A percentile compares a stretch with the other conserved stretches of the same genome.
phyloP scores from a whole-genome alignment of 2,113 vertebrate species.

The Pygoscelis adeliae region DNA sequence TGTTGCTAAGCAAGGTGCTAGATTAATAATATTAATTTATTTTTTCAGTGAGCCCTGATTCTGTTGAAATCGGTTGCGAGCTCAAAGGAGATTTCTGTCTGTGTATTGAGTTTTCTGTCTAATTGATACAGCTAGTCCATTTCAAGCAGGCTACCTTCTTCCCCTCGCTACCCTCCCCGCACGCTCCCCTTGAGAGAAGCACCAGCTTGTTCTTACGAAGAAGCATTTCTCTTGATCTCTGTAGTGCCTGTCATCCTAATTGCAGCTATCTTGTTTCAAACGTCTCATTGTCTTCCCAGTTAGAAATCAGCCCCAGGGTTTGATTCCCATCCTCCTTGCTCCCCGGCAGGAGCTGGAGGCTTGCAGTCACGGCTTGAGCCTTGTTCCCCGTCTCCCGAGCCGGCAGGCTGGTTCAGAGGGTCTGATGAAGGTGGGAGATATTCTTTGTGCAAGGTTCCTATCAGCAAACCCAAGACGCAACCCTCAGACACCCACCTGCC shows the following conservation, averaged over 20 bases:
- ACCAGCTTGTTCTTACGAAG: background rate
- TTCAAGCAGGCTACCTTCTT: background rate
- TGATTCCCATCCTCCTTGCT: background rate
- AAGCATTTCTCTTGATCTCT: conserved; percentile 34
- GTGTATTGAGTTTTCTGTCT: background rate
- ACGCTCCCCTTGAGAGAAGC: background rate
- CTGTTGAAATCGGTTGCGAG: background rate
- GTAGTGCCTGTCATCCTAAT: conserved; percentile 47
- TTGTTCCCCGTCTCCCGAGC: background rate
- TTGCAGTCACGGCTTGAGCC: background rate
- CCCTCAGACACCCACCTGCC: background rate
- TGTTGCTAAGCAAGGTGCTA: background rate
- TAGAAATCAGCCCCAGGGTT: background rate
- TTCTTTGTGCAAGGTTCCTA: background rate
- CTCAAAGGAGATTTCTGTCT: background rate
- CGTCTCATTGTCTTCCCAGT: background rate
- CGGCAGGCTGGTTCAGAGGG: background rate
- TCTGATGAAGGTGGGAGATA: background rate
- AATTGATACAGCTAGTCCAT: background rate
- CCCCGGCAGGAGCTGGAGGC: background rate
- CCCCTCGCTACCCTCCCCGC: background rate
- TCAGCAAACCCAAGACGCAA: background rate
- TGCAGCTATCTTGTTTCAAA: conserved; percentile 33
- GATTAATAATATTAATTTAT: background rate
- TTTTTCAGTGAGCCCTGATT: background rate